phyloP scores from a whole-genome alignment of 2,113 vertebrate genomes.

The Halcyon malimbica region DNA sequence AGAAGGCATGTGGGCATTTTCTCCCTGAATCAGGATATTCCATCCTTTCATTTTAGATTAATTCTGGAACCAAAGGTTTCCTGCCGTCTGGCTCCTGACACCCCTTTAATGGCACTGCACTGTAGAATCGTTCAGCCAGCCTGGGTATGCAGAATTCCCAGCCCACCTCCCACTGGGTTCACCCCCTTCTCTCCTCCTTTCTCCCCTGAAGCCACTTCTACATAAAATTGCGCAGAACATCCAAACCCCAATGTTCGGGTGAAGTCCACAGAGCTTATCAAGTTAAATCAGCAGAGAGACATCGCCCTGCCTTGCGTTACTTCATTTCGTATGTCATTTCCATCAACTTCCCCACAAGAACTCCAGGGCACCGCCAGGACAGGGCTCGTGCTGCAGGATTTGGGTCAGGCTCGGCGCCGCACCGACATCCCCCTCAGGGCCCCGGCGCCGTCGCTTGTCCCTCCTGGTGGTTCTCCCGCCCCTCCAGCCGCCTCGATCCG shows the following conservation, averaged over 20 bases:
- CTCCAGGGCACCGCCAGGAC: background rate
- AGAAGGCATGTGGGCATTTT: too few relatives aligned
- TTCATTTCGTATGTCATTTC: rapidly evolving
- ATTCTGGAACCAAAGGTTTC: background rate
- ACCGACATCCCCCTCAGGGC: background rate
- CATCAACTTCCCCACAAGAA: rapidly evolving
- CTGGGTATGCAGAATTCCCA: rapidly evolving
- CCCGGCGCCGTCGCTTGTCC: background rate
- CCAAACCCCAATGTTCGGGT: rapidly evolving
- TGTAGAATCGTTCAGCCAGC: rapidly evolving
- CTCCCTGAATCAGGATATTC: background rate
- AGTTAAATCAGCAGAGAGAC: rapidly evolving
- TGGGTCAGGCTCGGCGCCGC: rapidly evolving
- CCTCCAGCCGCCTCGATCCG: background rate
- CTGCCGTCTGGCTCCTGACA: background rate
- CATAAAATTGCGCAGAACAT: rapidly evolving
- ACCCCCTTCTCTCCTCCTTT: rapidly evolving
- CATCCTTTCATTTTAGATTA: rapidly evolving
- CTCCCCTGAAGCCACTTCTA: rapidly evolving
- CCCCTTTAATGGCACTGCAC: rapidly evolving
- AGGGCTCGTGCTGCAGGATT: rapidly evolving
- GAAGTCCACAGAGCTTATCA: background rate
- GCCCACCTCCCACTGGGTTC: background rate
- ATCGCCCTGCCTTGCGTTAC: background rate
- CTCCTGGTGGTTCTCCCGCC: background rate